Percentiles rank a stretch among this genome's conserved stretches.
Evolutionary conservation across 2,888 invertebrate species (phyloP).

Genomic region (Chrysolina haemoptera): DNA sequence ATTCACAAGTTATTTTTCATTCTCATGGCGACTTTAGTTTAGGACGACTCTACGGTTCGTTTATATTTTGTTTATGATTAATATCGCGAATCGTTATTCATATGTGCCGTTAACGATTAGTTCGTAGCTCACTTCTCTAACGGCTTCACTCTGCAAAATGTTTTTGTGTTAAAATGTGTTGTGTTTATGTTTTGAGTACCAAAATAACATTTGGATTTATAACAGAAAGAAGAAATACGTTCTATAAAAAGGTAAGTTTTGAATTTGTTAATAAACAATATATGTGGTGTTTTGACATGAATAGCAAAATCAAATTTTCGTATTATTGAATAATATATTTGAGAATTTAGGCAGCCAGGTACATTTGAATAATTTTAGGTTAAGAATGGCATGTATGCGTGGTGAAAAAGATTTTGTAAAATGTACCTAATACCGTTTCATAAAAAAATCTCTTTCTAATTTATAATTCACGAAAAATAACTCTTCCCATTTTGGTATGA

Average conservation of each 20-base stretch:
- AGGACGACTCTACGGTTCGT: slow-evolving; percentile 46
- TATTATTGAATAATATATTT: neutral
- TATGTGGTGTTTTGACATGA: neutral
- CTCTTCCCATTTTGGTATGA: neutral
- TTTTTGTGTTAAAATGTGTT: slow-evolving; percentile 63
- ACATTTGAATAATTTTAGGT: slow-evolving; percentile 4
- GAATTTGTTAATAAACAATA: slow-evolving; percentile 22
- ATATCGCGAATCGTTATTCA: slow-evolving; percentile 49
- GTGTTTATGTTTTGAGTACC: slow-evolving; percentile 63
- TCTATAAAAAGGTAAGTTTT: slow-evolving; percentile 52
- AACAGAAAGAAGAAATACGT: slow-evolving; percentile 50
- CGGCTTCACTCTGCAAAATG: slow-evolving; percentile 56
- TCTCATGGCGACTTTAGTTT: slow-evolving; percentile 58
- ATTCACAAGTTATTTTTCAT: slow-evolving; percentile 54
- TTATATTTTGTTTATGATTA: slow-evolving; percentile 54
- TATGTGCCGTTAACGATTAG: slow-evolving; percentile 44
- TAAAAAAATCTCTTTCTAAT: neutral
- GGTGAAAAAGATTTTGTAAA: slow-evolving; percentile 3
- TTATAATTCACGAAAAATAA: neutral
- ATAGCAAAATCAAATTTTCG: neutral
- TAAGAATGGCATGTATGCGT: slow-evolving; percentile 21
- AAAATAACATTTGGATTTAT: slow-evolving; percentile 61
- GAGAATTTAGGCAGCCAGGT: neutral
- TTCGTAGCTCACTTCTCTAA: slow-evolving; percentile 41
- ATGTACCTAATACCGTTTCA: neutral